Evolutionary conservation across 1,140 invertebrate genomes (phyloP).

Genomic region (Linepithema humile): DNA sequence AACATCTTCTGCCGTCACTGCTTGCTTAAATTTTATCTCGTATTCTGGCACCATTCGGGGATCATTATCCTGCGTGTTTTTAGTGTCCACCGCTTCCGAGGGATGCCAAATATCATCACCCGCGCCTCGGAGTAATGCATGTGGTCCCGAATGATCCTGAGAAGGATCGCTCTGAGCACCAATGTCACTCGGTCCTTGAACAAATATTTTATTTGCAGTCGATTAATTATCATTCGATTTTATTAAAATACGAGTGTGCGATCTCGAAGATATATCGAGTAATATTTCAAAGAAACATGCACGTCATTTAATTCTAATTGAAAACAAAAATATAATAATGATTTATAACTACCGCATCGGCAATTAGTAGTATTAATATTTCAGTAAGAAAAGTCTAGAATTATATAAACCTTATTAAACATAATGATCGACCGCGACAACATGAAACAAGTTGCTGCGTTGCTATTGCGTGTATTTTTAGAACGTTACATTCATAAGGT

Average conservation of each 20-base stretch:
- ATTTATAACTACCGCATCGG: slow-evolving; percentile 28
- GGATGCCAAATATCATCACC: slow-evolving; percentile 85
- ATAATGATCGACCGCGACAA: slow-evolving; percentile 19
- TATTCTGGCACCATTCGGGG: slow-evolving; percentile 90
- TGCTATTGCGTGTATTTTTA: neutral
- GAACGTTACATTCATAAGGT: slow-evolving; percentile 7
- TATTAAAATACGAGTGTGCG: neutral
- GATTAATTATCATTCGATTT: neutral
- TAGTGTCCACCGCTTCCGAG: slow-evolving; percentile 80
- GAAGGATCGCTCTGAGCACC: slow-evolving; percentile 48
- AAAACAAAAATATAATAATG: slow-evolving; percentile 19
- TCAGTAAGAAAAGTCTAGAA: no score
- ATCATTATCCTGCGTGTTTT: slow-evolving; percentile 85
- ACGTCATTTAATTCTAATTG: neutral
- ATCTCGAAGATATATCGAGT: neutral
- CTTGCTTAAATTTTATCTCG: slow-evolving; percentile 93
- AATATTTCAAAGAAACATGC: neutral
- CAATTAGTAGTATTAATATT: no score
- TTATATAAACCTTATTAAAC: neutral
- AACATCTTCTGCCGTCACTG: slow-evolving; percentile 93
- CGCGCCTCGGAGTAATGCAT: slow-evolving; percentile 68
- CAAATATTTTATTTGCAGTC: slow-evolving; percentile 1
- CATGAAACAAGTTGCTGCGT: neutral
- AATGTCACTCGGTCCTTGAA: slow-evolving; percentile 79
- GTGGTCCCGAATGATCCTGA: slow-evolving; percentile 59